phyloP scores from a whole-genome alignment of 2,113 vertebrate species.

The Hyperopisus bebe region DNA sequence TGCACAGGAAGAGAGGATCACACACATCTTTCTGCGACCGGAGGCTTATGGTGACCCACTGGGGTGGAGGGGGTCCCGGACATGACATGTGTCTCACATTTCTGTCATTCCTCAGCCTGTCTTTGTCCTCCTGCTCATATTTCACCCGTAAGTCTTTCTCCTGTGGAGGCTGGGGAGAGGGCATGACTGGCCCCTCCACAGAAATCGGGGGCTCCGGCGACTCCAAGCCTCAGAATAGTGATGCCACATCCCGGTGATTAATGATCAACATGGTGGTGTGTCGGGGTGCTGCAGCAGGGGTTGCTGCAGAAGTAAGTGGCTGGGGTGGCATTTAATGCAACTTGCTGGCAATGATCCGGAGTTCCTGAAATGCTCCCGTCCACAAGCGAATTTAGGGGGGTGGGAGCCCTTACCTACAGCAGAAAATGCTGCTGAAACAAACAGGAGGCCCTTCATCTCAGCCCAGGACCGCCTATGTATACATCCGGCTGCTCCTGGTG shows the following conservation, averaged over 20 bases:
- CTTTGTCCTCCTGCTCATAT: not conserved
- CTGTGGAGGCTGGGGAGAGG: not conserved
- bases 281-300: not conserved
- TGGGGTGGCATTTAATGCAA: not conserved
- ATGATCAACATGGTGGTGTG: not conserved
- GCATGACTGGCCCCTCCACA: not conserved
- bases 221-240: not conserved
- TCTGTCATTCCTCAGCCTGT: not conserved
- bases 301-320: not conserved
- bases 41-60: not conserved
- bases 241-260: not conserved
- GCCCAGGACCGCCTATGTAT: too few species aligned
- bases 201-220: not conserved
- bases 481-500: too few species aligned
- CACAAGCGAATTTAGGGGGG: not conserved
- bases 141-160: not conserved
- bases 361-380: not conserved
- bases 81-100: not conserved
- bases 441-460: too few species aligned
- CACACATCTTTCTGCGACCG: not conserved
- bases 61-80: not conserved
- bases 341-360: not conserved
- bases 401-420: too few species aligned
- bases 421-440: too few species aligned
- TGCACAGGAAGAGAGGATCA: not conserved